Evolutionary conservation across 1,140 invertebrate species (phyloP).

Genomic region (Saxidomus purpurata): DNA sequence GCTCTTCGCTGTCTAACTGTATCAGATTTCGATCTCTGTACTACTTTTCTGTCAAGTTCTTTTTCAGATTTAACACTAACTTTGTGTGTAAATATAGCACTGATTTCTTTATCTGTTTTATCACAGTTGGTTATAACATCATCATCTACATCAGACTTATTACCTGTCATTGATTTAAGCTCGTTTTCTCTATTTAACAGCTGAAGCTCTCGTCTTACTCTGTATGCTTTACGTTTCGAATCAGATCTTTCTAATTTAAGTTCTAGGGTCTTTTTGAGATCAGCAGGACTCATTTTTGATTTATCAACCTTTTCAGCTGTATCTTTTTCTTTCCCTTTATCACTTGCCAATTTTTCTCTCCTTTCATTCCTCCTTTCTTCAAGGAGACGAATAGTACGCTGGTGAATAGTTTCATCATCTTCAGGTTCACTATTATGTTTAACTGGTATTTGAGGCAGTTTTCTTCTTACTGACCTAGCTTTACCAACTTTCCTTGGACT

Average conservation of each 20-base stretch:
- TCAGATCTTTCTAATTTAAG: slow-evolving; percentile 58
- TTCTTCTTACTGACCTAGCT: slow-evolving; percentile 34
- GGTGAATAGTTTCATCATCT: slow-evolving; percentile 62
- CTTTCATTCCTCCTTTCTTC: slow-evolving; percentile 52
- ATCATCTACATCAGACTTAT: slow-evolving; percentile 7
- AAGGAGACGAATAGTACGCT: slow-evolving; percentile 54
- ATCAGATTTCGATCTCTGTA: slow-evolving; percentile 61
- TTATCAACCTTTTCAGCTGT: slow-evolving; percentile 20
- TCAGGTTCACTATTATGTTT: slow-evolving; percentile 51
- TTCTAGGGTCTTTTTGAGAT: slow-evolving; percentile 50
- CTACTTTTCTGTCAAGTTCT: background rate
- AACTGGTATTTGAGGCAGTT: slow-evolving; percentile 46
- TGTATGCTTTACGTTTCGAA: slow-evolving; percentile 52
- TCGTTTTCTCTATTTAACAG: slow-evolving; percentile 50
- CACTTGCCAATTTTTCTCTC: background rate
- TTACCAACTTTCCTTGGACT: slow-evolving; percentile 43
- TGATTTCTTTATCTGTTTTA: slow-evolving; percentile 20
- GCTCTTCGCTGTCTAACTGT: slow-evolving; percentile 24
- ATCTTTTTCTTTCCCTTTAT: background rate
- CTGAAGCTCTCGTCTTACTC: slow-evolving; percentile 53
- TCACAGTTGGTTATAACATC: background rate
- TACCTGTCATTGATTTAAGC: slow-evolving; percentile 1
- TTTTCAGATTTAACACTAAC: background rate
- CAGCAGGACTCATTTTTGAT: slow-evolving; percentile 52
- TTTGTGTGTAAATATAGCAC: background rate